Evolutionary conservation across 2,888 invertebrate species (phyloP), one percentile per base, ranked within the genome.

Genomic region (Trissoscelio sp.): DNA sequence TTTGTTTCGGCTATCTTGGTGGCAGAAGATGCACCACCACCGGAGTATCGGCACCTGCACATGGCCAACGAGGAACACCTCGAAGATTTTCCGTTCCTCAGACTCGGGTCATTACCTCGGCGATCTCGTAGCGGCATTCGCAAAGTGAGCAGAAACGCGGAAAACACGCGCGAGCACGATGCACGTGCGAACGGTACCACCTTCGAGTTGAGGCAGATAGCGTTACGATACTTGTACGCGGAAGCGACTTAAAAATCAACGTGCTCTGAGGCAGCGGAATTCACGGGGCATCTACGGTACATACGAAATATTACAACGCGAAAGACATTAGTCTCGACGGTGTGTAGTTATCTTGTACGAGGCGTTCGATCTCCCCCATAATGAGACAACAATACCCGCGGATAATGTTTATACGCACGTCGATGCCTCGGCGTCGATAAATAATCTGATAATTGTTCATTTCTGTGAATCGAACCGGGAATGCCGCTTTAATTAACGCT

Each of bases 51-150:
- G n/a, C 70, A 53, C 66, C 77, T 69, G 64, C 51, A 67, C 60
- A 42, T 3, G 24, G 48, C 16, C 37, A 9, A n/a, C n/a, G n/a
- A 39, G 37, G 77, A 81, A 67, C 57, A 48, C 67, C 57, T 70
- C 55, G 24, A 77, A 70, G 78, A 81, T 84, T 84, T 87, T 83
- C 85, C 83, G 85, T 85, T 82, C 83, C 78, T 74, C 82, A 81
- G 83, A 85, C 85, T 85, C 84, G 86, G 87, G 86, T 88, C 88
- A 84, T 88, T 87, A 87, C 86, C 86, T 84, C 86, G 67, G 24
- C 78, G 80, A 85, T 85, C 79, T 83, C 81, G 79, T 74, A 83
- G 83, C 84, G 83, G 83, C 83, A 80, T 84, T 86, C 83, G 83
- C 74, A 84, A 84, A 87, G 83, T 83, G 77, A 82, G 83, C 82